phyloP scores from a whole-genome alignment of 2,888 invertebrate genomes.

The Drosophila nr. perissopoda region DNA sequence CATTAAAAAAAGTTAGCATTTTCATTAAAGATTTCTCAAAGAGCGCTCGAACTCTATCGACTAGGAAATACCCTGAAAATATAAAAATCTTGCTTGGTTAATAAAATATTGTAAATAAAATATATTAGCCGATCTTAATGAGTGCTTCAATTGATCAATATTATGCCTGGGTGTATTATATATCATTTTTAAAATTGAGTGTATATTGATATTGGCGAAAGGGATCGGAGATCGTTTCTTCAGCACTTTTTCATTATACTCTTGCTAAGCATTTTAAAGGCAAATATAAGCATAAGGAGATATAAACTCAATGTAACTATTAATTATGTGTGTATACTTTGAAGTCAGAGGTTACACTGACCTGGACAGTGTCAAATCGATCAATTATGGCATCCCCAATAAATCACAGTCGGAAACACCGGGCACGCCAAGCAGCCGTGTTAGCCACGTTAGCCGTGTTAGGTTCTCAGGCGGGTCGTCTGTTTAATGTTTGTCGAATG shows the following conservation, averaged over 20 bases:
- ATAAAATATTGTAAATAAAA: neutral
- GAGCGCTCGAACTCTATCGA: neutral
- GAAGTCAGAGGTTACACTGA: conserved; percentile 11
- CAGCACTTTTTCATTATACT: neutral
- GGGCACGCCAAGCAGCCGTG: conserved; percentile 52
- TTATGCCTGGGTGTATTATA: neutral
- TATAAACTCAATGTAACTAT: neutral
- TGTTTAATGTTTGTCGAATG: conserved; percentile 35
- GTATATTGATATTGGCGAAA: neutral
- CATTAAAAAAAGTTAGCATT: neutral
- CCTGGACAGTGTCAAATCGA: conserved; percentile 65
- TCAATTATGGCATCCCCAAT: conserved; percentile 46
- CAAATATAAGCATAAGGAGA: neutral
- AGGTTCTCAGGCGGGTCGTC: conserved; percentile 43
- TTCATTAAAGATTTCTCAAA: neutral
- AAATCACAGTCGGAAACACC: conserved; percentile 70
- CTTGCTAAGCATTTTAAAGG: too few relatives aligned
- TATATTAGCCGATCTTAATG: neutral
- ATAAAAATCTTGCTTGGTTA: neutral
- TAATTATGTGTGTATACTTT: neutral
- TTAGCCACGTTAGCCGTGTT: conserved; percentile 22
- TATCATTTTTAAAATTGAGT: neutral
- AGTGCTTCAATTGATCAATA: neutral
- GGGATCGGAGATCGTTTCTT: neutral
- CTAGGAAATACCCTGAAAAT: neutral